Percentiles rank a stretch among this genome's conserved stretches.
These are phyloP conservation scores for Thunnus thynnus DNA, from an alignment of 2,113 vertebrate species.

Conservation along the genomic window DNA sequence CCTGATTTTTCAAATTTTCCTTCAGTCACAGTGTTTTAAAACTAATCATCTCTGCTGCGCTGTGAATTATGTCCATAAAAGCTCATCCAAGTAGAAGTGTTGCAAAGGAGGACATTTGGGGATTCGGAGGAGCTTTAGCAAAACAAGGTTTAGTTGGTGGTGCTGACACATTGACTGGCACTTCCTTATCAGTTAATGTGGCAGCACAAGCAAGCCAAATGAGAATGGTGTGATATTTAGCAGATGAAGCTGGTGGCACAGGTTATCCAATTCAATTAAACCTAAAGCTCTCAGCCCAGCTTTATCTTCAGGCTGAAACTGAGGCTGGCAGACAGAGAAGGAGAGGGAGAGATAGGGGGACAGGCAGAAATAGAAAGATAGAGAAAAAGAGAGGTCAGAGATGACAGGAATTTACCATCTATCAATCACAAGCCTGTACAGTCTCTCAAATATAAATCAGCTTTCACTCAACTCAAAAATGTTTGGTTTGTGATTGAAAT, in stretches of 20 bases:
- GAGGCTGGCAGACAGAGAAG: background rate
- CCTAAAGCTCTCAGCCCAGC: conserved; percentile 55
- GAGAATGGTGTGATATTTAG: conserved; percentile 61
- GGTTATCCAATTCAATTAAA: conserved; percentile 78
- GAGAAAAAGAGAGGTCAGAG: background rate
- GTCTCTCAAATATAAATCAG: background rate
- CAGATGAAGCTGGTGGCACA: conserved; percentile 57
- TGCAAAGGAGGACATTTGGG: background rate
- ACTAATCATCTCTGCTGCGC: background rate
- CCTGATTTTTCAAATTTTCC: no score
- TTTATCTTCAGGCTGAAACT: conserved; percentile 28
- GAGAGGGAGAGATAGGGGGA: background rate
- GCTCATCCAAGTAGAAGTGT: background rate
- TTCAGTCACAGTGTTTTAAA: background rate
- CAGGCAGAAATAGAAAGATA: conserved; percentile 16
- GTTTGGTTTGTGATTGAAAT: no score
- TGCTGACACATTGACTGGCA: conserved; percentile 29
- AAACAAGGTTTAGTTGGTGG: background rate
- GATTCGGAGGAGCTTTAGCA: background rate
- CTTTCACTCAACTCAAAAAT: no score
- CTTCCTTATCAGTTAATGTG: conserved; percentile 54
- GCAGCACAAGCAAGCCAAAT: conserved; percentile 51
- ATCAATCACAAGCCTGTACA: background rate
- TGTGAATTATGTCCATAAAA: background rate
- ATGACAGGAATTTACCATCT: background rate